These are phyloP conservation scores for Paguma larvata DNA, from an alignment of 2,797 vertebrate genomes.

Conservation along the genomic window DNA sequence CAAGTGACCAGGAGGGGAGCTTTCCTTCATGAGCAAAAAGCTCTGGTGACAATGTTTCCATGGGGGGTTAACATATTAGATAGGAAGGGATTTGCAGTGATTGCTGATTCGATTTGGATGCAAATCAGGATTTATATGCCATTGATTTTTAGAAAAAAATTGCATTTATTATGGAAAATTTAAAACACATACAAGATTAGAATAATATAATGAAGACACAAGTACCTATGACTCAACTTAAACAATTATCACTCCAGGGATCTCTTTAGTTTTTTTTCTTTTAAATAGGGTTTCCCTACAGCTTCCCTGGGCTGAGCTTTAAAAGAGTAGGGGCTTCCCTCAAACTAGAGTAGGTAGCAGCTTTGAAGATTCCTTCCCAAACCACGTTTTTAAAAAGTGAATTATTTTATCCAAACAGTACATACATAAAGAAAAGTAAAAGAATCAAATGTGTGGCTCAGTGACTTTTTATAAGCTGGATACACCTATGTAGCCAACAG, in stretches of 20 bases:
- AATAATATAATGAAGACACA: neutral
- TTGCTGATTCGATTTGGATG: neutral
- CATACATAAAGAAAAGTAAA: neutral
- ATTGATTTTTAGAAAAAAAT: neutral
- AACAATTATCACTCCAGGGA: neutral
- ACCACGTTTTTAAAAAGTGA: neutral
- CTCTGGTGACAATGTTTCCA: neutral
- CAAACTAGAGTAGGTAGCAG: neutral
- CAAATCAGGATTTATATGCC: neutral
- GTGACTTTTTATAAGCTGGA: neutral
- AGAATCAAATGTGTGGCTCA: neutral
- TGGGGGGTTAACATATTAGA: neutral
- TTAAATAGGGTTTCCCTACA: neutral
- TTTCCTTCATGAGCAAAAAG: neutral
- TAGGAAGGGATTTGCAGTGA: neutral
- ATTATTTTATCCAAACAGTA: neutral
- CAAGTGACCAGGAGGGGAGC: neutral
- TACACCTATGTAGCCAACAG: neutral
- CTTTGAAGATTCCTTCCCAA: neutral
- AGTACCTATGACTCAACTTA: neutral
- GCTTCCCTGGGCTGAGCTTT: neutral
- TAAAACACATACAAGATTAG: conserved; percentile 25
- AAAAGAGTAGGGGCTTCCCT: neutral
- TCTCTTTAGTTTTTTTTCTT: neutral
- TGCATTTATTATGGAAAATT: neutral